Conservation (phyloP, 2,113 vertebrate species). For the Polyodon spathula region DNA sequence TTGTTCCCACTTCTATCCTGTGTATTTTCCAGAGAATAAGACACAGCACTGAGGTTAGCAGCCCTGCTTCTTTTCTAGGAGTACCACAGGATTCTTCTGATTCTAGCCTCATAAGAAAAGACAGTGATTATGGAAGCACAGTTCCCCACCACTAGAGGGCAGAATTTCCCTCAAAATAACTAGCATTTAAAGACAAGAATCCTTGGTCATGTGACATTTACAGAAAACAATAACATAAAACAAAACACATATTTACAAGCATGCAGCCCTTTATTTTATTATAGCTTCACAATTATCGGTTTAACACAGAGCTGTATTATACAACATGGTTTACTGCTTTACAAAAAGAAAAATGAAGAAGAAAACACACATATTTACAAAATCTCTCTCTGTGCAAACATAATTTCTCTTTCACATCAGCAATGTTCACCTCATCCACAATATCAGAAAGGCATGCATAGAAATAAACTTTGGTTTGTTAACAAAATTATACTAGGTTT, state of each 20-base stretch:
- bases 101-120: too few species aligned
- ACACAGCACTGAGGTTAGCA: too few species aligned
- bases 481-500: slow-evolving; percentile 71
- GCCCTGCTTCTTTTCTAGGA: too few species aligned
- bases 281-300: slow-evolving; percentile 26
- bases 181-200: too few species aligned
- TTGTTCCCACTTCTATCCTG: neutral
- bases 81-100: too few species aligned
- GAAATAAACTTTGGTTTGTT: slow-evolving; percentile 88
- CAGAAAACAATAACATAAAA: neutral
- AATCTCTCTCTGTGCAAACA: slow-evolving; percentile 57
- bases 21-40: too few species aligned
- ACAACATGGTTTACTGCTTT: slow-evolving; percentile 62
- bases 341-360: slow-evolving; percentile 45
- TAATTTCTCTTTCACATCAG: slow-evolving; percentile 37
- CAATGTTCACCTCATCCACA: slow-evolving; percentile 41
- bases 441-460: slow-evolving; percentile 78
- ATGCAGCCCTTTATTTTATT: slow-evolving; percentile 14
- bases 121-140: too few species aligned
- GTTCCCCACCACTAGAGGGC: too few species aligned
- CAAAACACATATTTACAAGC: too few species aligned
- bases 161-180: too few species aligned
- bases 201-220: slow-evolving; percentile 13
- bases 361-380: slow-evolving; percentile 70
- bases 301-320: slow-evolving; percentile 59